Percentiles rank a stretch among this genome's conserved stretches.
Evolutionary conservation across 2,888 invertebrate genomes (phyloP).

Genomic region (Bombylius major): DNA sequence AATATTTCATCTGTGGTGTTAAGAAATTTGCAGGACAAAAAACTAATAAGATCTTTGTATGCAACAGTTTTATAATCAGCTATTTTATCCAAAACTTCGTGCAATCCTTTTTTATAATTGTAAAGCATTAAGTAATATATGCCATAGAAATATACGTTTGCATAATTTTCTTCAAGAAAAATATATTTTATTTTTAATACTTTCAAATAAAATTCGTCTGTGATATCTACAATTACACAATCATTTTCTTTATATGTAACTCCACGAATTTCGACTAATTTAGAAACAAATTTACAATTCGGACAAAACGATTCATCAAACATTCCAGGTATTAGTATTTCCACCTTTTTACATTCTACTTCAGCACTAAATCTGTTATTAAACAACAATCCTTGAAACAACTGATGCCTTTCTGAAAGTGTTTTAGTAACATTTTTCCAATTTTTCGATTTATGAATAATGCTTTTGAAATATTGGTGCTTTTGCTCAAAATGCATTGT

Average conservation of each 20-base stretch:
- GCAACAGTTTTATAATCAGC: neutral
- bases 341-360: neutral
- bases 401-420: neutral
- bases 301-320: neutral
- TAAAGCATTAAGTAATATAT: neutral
- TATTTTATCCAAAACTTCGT: neutral
- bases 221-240: neutral
- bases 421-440: neutral
- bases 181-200: neutral
- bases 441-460: neutral
- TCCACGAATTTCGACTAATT: neutral
- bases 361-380: neutral
- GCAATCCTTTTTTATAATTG: neutral
- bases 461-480: neutral
- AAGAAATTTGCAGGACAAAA: neutral
- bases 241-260: neutral
- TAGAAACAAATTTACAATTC: neutral
- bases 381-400: neutral
- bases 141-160: neutral
- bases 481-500: conserved; percentile 1
- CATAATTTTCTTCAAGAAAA: neutral
- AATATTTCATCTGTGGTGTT: neutral
- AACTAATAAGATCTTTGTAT: neutral
- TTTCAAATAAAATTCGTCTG: neutral
- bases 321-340: neutral